phyloP scores from a whole-genome alignment of 1,140 invertebrate species.

The Magallana gigas region DNA sequence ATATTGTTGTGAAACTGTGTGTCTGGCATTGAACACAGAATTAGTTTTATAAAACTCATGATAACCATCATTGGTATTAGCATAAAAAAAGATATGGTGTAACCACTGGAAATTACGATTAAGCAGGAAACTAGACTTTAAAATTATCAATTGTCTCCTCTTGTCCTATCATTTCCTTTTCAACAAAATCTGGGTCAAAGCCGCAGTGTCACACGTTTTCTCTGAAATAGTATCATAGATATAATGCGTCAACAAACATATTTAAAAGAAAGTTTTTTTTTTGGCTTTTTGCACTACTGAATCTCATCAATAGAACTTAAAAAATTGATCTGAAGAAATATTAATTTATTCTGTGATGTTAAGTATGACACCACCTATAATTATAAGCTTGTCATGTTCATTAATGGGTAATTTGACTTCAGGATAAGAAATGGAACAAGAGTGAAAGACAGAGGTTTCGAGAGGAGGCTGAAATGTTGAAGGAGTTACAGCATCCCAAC shows the following conservation, averaged over 20 bases:
- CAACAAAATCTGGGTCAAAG: not conserved
- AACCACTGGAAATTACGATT: not conserved
- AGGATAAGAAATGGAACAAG: constrained; percentile 83
- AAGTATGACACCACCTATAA: no score
- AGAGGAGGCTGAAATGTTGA: constrained; percentile 99
- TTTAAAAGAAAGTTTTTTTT: not conserved
- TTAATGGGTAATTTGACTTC: constrained; percentile 39
- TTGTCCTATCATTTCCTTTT: constrained; percentile 40
- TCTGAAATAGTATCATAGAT: not conserved
- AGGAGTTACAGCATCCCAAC: constrained; percentile 99
- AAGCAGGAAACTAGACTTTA: constrained; percentile 46
- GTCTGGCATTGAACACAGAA: no score
- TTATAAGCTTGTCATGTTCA: no score
- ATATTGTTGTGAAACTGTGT: no score
- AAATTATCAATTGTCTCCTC: constrained; percentile 39
- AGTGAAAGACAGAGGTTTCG: constrained; percentile 95
- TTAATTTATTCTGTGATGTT: no score
- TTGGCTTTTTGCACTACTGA: not conserved
- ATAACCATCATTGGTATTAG: no score
- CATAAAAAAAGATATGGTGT: not conserved
- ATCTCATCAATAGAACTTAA: not conserved
- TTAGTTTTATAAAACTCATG: no score
- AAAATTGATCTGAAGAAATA: no score
- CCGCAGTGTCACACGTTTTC: not conserved
- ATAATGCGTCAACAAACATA: not conserved